These are phyloP conservation scores for Melanotaenia duboulayi DNA, from an alignment of 2,113 vertebrate species.

Conservation along the genomic window DNA sequence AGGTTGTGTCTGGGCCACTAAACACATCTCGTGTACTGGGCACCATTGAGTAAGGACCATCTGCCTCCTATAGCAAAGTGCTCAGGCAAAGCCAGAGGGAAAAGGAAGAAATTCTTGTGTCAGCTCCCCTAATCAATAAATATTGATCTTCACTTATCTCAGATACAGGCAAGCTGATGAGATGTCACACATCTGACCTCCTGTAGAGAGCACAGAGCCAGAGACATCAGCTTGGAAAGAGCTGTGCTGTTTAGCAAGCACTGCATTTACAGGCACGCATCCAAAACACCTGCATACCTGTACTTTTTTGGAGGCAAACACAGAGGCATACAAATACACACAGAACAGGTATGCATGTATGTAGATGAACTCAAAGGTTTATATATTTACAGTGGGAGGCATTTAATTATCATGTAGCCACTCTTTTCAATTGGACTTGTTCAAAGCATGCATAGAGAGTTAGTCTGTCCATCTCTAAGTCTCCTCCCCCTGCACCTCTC, in stretches of 20 bases:
- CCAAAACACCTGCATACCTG: conserved; percentile 19
- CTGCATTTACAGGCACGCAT: background rate
- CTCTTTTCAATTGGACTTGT: conserved; percentile 24
- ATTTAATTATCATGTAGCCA: conserved; percentile 5
- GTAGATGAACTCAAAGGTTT: conserved; percentile 3
- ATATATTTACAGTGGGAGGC: background rate
- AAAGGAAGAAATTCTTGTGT: conserved; percentile 36
- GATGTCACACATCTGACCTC: conserved; percentile 55
- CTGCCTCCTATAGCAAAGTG: conserved; percentile 42
- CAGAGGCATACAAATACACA: background rate
- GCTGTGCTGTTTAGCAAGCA: conserved; percentile 5
- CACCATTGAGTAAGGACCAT: conserved; percentile 49
- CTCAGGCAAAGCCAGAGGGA: conserved; percentile 21
- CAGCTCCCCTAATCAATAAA: conserved; percentile 62
- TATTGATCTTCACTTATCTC: conserved; percentile 74
- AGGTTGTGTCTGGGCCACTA: conserved; percentile 70
- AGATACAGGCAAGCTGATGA: conserved; percentile 59
- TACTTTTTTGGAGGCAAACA: conserved; percentile 1
- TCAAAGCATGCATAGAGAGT: conserved; percentile 42
- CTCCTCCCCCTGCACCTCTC: conserved; percentile 40
- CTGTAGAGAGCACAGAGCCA: conserved; percentile 15
- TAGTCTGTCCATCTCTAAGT: conserved; percentile 37
- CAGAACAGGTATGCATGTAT: background rate
- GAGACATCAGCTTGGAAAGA: background rate
- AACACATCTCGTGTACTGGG: conserved; percentile 46